Percentiles rank a stretch among this genome's conserved stretches.
Evolutionary conservation across 2,113 vertebrate genomes (phyloP).

Genomic region (Chaenocephalus aceratus): DNA sequence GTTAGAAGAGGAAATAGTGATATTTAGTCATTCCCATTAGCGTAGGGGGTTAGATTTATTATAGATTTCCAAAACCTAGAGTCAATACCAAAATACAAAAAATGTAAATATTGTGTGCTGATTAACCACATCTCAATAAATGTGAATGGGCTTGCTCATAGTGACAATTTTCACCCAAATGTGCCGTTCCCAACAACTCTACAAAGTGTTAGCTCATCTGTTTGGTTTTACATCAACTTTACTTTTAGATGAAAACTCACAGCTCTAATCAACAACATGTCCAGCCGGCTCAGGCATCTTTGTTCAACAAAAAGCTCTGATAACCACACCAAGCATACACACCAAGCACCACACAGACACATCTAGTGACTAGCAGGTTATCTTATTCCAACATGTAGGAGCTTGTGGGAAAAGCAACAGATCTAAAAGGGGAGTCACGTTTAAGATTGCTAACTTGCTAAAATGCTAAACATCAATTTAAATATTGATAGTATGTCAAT

Average conservation of each 20-base stretch:
- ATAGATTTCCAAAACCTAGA: not conserved
- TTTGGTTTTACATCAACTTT: not conserved
- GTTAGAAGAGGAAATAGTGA: slow-evolving; percentile 20
- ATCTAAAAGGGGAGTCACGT: not conserved
- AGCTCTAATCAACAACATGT: not conserved
- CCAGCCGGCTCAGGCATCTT: not conserved
- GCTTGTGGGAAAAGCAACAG: not conserved
- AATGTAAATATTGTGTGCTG: not conserved
- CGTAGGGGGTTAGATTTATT: not conserved
- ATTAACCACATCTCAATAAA: not conserved
- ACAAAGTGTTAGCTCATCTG: not conserved
- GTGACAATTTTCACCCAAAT: no score
- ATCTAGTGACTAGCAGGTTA: not conserved
- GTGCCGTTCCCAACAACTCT: not conserved
- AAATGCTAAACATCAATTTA: not conserved
- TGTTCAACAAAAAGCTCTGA: not conserved
- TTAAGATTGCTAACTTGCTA: not conserved
- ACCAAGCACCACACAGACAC: no score
- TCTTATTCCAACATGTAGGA: not conserved
- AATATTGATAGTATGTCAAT: not conserved
- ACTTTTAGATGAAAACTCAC: not conserved
- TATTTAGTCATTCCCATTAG: slow-evolving; percentile 40
- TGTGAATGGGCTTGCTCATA: no score
- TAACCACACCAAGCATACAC: not conserved
- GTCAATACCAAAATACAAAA: not conserved